Conservation (phyloP, 1,140 invertebrate species). For the Metaphire vulgaris region DNA sequence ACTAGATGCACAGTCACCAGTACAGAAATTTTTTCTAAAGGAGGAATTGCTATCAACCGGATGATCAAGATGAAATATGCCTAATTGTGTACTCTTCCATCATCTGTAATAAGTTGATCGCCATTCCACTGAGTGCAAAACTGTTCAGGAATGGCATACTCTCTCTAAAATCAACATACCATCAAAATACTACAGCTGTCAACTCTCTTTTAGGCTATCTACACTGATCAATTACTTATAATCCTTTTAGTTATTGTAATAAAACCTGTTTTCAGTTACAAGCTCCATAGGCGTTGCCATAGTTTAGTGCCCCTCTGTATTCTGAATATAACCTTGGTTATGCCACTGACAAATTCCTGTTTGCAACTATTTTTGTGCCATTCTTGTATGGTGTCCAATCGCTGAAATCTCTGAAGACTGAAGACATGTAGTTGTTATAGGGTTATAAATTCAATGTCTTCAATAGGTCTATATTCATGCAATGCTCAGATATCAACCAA, state of each 20-base stretch:
- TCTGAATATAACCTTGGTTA: neutral
- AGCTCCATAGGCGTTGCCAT: neutral
- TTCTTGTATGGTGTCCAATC: neutral
- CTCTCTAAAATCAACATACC: slow-evolving; percentile 54
- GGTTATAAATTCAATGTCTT: neutral
- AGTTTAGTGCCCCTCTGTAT: neutral
- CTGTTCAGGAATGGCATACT: slow-evolving; percentile 89
- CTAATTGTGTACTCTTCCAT: no score
- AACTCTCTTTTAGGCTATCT: neutral
- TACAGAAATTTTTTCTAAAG: no score
- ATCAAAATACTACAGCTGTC: neutral
- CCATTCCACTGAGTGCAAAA: slow-evolving; percentile 75
- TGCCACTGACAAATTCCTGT: neutral
- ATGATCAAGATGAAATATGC: no score
- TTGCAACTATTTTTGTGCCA: neutral
- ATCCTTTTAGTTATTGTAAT: no score
- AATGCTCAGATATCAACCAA: no score
- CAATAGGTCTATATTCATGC: neutral
- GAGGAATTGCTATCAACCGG: no score
- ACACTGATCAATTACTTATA: neutral
- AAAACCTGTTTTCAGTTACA: no score
- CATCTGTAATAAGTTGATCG: slow-evolving; percentile 60
- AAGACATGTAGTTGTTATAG: neutral
- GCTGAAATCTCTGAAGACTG: neutral
- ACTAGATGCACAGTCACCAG: no score